Percentiles rank a stretch among this genome's conserved stretches.
Conservation (phyloP, 2,113 vertebrate genomes). For the Poeciliopsis occidentalis region DNA sequence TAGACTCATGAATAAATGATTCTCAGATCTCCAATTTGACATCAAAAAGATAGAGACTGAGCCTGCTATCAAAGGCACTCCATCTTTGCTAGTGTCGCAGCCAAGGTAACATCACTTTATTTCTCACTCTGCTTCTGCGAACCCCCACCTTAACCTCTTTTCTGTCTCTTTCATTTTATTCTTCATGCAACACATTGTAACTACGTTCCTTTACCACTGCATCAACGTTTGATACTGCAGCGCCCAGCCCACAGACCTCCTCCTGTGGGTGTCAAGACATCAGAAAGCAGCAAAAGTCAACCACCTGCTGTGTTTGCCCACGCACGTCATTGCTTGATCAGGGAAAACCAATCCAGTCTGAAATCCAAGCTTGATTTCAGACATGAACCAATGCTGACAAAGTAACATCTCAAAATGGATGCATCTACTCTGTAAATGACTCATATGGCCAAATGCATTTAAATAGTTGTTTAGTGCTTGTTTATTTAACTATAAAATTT, state of each 20-base stretch:
- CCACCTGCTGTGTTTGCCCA: conserved; percentile 61
- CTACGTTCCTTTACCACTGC: conserved; percentile 47
- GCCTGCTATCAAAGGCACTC: conserved; percentile 56
- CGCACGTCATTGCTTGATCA: conserved; percentile 36
- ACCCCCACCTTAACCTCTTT: background rate
- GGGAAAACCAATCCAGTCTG: conserved; percentile 30
- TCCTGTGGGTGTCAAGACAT: conserved; percentile 63
- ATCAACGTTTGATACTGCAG: conserved; percentile 46
- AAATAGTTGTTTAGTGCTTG: no score
- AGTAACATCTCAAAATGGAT: conserved; percentile 25
- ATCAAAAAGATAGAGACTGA: conserved; percentile 55
- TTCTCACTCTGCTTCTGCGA: conserved; percentile 2
- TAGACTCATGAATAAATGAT: conserved; percentile 66
- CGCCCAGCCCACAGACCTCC: conserved; percentile 44
- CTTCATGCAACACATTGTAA: conserved; percentile 70
- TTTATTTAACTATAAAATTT: no score
- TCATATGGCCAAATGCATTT: no score
- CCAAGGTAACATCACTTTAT: conserved; percentile 56
- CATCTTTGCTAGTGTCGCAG: conserved; percentile 42
- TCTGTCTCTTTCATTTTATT: conserved; percentile 32
- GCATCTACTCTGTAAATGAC: conserved; percentile 10
- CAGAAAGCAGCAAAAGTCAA: conserved; percentile 51
- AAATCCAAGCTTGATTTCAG: conserved; percentile 10
- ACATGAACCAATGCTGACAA: conserved; percentile 39
- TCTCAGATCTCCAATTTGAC: conserved; percentile 58